Conservation (phyloP, 2,888 invertebrate species). For the Pachymerium ferrugineum region DNA sequence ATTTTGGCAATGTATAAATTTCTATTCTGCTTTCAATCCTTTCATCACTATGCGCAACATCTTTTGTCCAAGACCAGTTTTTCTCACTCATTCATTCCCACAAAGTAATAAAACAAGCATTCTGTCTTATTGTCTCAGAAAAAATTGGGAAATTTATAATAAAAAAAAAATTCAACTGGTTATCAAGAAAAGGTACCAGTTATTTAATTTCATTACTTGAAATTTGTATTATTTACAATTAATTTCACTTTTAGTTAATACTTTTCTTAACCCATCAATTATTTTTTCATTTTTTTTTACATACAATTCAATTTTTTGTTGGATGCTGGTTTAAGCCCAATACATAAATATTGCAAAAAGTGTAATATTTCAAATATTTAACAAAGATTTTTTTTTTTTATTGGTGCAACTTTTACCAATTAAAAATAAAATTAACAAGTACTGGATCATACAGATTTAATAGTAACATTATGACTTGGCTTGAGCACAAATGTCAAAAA, state of each 20-base stretch:
- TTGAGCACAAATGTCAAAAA: slow-evolving; percentile 13
- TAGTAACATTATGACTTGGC: slow-evolving; percentile 8
- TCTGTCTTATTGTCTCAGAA: not conserved
- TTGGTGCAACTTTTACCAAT: slow-evolving; percentile 13
- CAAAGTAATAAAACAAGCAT: not conserved
- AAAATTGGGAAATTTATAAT: not conserved
- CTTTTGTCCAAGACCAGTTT: not conserved
- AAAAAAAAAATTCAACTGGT: not conserved
- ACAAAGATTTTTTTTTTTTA: slow-evolving; percentile 11
- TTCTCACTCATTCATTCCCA: not conserved
- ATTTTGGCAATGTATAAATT: not conserved
- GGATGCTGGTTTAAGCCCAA: not conserved
- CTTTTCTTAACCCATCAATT: not conserved
- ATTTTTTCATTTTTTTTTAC: not conserved
- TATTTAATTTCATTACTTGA: not conserved
- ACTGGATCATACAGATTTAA: not conserved
- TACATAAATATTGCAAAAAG: not conserved
- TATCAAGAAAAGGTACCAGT: not conserved
- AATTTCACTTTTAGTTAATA: too few relatives aligned
- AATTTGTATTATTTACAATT: not conserved
- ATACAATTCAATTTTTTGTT: not conserved
- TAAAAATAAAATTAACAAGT: not conserved
- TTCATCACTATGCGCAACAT: not conserved
- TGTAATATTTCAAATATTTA: not conserved
- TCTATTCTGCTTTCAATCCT: too few relatives aligned